Evolutionary conservation across 1,140 invertebrate genomes (phyloP), one percentile per base, ranked within the genome.

Genomic region (Drosophila eugracilis): DNA sequence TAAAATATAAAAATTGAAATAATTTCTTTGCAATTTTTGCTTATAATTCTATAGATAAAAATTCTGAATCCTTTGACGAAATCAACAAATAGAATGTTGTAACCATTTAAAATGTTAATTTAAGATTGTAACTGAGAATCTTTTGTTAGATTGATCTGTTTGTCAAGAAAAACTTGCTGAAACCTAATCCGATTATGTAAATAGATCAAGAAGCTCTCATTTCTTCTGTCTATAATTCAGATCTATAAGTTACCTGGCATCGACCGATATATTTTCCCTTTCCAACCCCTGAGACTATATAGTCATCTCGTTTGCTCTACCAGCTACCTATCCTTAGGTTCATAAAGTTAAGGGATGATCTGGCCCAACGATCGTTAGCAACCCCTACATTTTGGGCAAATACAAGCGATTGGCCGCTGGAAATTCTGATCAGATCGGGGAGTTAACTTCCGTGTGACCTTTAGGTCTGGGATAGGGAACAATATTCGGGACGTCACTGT

Each of bases 371-470:
- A 85, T 85, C 81, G 36, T 3, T 6, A 55, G 22, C 77, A 34
- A 85, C 81, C 81, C 81, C 45, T 50, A 49, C 30, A 1, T 26
- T 17, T 24, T 9, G 2, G 10, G 12, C 1, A 17, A 36, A 17
- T 17, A 15, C 26, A 36, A 17, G 28, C 49, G 54, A 85, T 85
- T 85, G 81, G 81, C 14, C 10, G 28, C 24, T 4, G 0, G n/a
- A 10, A 39, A 55, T 53, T 86, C 77, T 73, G 55, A 85, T 85
- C 63, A 77, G 83, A 86, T 62, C 59, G 59, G 77, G 81, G 81
- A 81, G 81, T 76, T 59, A 37, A 44, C 69, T 39, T 22, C 26
- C 4, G 4, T 0, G 3, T 85, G 81, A 81, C 81, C 73, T 73
- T 63, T 75, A 14, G 10, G 14, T 5, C 12, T 14, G 9, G 28